Evolutionary conservation across 2,888 invertebrate species (phyloP).

Genomic region (Nomada ruficornis): DNA sequence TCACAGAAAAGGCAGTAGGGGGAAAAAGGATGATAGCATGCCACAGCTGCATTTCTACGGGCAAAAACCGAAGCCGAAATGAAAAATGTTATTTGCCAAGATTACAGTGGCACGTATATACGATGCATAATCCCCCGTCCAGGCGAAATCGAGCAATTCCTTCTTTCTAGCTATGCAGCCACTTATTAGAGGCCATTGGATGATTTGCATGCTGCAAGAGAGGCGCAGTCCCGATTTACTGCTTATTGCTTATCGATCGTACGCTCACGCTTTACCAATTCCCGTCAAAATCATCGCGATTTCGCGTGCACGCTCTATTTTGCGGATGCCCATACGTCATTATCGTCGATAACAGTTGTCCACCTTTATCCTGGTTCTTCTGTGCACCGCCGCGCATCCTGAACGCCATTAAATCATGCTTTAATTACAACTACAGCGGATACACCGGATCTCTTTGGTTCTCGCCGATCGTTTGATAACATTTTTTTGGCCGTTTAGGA

Average conservation of each 20-base stretch:
- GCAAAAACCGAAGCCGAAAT: slow-evolving; percentile 46
- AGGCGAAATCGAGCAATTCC: slow-evolving; percentile 50
- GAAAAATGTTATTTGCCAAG: slow-evolving; percentile 61
- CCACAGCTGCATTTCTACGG: slow-evolving; percentile 25
- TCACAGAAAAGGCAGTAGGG: neutral
- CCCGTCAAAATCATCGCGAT: slow-evolving; percentile 68
- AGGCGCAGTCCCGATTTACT: slow-evolving; percentile 77
- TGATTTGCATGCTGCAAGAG: slow-evolving; percentile 73
- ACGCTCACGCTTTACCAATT: slow-evolving; percentile 64
- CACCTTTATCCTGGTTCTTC: slow-evolving; percentile 62
- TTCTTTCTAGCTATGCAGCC: slow-evolving; percentile 49
- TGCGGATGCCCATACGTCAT: slow-evolving; percentile 63
- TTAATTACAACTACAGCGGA: slow-evolving; percentile 45
- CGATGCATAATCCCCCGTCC: slow-evolving; percentile 30
- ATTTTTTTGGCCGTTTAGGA: neutral
- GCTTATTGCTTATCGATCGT: slow-evolving; percentile 78
- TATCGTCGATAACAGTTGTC: slow-evolving; percentile 71
- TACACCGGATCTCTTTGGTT: neutral
- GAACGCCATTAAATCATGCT: slow-evolving; percentile 48
- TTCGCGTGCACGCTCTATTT: slow-evolving; percentile 67
- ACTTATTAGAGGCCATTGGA: slow-evolving; percentile 56
- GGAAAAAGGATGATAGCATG: slow-evolving; percentile 24
- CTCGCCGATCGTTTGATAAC: slow-evolving; percentile 19
- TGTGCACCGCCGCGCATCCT: slow-evolving; percentile 1
- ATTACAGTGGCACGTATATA: slow-evolving; percentile 32